Evolutionary conservation across 2,113 vertebrate genomes (phyloP).

Genomic region (Puffinus mauretanicus): DNA sequence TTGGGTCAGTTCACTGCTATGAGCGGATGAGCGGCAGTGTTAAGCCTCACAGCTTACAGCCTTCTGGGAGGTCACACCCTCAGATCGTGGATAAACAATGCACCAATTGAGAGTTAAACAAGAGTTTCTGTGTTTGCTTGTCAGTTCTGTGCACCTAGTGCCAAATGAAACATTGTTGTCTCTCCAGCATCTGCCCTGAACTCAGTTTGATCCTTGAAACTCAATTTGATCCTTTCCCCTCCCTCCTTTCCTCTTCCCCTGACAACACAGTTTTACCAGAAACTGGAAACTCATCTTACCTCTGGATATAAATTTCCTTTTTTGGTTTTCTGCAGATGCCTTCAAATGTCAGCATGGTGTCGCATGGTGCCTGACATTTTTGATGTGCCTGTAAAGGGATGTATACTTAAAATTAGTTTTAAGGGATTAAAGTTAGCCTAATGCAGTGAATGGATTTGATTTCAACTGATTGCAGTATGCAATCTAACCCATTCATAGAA

Average conservation of each 20-base stretch:
- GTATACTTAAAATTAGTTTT: background rate
- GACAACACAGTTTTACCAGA: background rate
- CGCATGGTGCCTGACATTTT: background rate
- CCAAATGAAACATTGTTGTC: slow-evolving; percentile 39
- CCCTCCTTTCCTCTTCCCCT: background rate
- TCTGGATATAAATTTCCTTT: background rate
- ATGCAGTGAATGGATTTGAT: background rate
- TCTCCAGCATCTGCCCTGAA: slow-evolving; percentile 39
- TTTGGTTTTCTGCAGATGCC: background rate
- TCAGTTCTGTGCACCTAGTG: background rate
- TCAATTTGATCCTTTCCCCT: background rate
- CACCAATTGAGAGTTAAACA: slow-evolving; percentile 22
- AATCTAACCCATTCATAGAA: background rate
- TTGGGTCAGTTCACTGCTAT: background rate
- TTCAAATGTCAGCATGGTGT: background rate
- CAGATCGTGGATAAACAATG: background rate
- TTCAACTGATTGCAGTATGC: background rate
- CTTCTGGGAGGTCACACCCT: background rate
- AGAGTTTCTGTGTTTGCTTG: slow-evolving; percentile 22
- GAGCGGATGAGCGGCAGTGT: background rate
- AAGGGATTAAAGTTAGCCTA: background rate
- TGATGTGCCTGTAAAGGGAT: background rate
- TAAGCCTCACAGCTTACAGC: background rate
- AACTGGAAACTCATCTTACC: background rate
- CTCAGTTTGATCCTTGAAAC: slow-evolving; percentile 37